phyloP scores from a whole-genome alignment of 2,113 vertebrate genomes.

The Neodon shergylaensis region DNA sequence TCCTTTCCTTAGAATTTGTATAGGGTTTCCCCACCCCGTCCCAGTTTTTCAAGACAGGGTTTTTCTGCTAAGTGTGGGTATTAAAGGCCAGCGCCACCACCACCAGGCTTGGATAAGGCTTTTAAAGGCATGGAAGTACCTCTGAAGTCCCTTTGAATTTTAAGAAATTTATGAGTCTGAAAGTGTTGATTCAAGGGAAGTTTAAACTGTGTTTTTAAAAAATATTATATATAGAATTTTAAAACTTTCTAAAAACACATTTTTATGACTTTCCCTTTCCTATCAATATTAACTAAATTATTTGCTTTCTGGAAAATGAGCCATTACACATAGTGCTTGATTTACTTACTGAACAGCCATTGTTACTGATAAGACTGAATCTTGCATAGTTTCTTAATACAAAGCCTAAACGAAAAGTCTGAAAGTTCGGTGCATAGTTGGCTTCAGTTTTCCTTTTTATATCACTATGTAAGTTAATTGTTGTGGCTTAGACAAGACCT shows the following conservation, averaged over 20 bases:
- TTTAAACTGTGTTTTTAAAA: slow-evolving; percentile 41
- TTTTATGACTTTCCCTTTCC: neutral
- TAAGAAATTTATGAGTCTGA: slow-evolving; percentile 55
- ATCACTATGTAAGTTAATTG: slow-evolving; percentile 1
- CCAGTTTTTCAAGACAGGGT: neutral
- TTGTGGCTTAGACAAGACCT: neutral
- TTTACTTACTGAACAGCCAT: slow-evolving; percentile 35
- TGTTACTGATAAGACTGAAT: slow-evolving; percentile 27
- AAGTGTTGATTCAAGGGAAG: slow-evolving; percentile 31
- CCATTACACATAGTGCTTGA: slow-evolving; percentile 60
- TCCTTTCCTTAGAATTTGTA: slow-evolving; percentile 30
- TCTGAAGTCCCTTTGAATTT: slow-evolving; percentile 26
- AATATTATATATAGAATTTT: slow-evolving; percentile 40
- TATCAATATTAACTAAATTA: slow-evolving; percentile 35
- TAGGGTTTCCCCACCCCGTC: neutral
- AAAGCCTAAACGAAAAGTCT: slow-evolving; percentile 40
- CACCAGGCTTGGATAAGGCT: neutral
- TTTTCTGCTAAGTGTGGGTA: neutral
- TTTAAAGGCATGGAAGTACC: slow-evolving; percentile 53
- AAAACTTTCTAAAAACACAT: slow-evolving; percentile 49
- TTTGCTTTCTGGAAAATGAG: slow-evolving; percentile 53
- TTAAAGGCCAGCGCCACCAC: neutral
- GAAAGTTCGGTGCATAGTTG: slow-evolving; percentile 40
- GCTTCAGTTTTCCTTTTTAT: neutral
- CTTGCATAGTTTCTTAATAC: slow-evolving; percentile 2